These are phyloP conservation scores for Pygoscelis adeliae DNA, from an alignment of 2,113 vertebrate species.

Conservation along the genomic window DNA sequence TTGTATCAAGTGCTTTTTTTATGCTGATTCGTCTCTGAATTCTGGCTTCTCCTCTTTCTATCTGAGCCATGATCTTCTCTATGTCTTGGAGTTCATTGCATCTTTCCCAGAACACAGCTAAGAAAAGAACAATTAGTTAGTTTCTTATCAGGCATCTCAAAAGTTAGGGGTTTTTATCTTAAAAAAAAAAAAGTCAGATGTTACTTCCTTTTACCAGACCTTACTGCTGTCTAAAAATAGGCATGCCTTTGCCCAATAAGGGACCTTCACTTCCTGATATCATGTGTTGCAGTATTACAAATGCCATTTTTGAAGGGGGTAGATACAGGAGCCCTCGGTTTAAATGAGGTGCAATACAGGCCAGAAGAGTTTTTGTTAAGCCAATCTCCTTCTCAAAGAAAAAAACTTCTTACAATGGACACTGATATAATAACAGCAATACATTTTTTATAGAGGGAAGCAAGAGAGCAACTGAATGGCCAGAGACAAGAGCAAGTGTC, in stretches of 20 bases:
- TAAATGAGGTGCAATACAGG: background rate
- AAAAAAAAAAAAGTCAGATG: background rate
- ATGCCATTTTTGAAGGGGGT: background rate
- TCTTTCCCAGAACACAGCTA: constrained; percentile 98
- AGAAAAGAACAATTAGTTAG: background rate
- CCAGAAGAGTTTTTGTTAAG: background rate
- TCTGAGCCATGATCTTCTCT: constrained; percentile 99
- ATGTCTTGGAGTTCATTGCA: constrained; percentile 98
- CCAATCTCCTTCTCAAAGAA: background rate
- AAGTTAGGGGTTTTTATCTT: background rate
- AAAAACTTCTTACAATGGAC: background rate
- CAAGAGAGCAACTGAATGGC: background rate
- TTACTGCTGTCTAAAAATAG: background rate
- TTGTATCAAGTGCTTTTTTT: constrained; percentile 97
- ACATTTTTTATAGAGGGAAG: background rate
- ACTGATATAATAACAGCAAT: background rate
- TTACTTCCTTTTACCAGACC: background rate
- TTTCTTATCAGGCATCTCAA: background rate
- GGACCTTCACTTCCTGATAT: background rate
- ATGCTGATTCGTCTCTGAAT: constrained; percentile 98
- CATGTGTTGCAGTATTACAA: background rate
- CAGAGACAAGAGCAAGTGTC: background rate
- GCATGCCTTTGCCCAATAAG: background rate
- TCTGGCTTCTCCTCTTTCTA: constrained; percentile 96
- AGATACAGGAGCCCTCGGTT: background rate